Conservation (phyloP, 2,113 vertebrate genomes). For the Ardeotis arabs region DNA sequence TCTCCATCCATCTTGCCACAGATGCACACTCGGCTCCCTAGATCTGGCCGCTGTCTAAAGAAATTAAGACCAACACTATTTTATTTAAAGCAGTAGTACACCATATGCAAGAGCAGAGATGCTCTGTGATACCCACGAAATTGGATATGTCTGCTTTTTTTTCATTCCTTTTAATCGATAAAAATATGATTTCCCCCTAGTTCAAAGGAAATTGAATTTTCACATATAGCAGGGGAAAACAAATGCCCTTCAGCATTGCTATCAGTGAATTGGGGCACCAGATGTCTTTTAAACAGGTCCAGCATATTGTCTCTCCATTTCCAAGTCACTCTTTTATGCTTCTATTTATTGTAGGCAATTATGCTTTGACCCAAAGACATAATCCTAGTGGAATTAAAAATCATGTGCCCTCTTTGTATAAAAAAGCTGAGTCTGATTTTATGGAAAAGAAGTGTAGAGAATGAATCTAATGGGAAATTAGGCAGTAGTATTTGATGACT, state of each 20-base stretch:
- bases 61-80: conserved; percentile 22
- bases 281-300: conserved; percentile 54
- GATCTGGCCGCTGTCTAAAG: neutral
- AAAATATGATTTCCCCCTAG: conserved; percentile 44
- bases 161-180: conserved; percentile 1
- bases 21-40: neutral
- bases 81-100: conserved; percentile 24
- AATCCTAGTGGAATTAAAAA: conserved; percentile 61
- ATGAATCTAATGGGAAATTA: conserved; percentile 65
- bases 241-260: conserved; percentile 56
- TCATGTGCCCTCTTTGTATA: conserved; percentile 6
- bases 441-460: conserved; percentile 41
- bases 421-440: conserved; percentile 61
- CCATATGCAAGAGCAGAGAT: conserved; percentile 12
- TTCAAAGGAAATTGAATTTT: conserved; percentile 60
- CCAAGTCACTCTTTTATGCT: conserved; percentile 37
- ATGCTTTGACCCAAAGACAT: conserved; percentile 61
- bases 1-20: neutral
- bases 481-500: conserved; percentile 53
- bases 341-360: conserved; percentile 66
- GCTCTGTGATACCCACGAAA: conserved; percentile 18
- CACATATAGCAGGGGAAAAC: conserved; percentile 47
- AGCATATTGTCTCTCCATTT: conserved; percentile 56
- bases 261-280: conserved; percentile 56
- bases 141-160: conserved; percentile 39